Conservation (phyloP, 2,888 invertebrate genomes). For the Sepioteuthis lessoniana region DNA sequence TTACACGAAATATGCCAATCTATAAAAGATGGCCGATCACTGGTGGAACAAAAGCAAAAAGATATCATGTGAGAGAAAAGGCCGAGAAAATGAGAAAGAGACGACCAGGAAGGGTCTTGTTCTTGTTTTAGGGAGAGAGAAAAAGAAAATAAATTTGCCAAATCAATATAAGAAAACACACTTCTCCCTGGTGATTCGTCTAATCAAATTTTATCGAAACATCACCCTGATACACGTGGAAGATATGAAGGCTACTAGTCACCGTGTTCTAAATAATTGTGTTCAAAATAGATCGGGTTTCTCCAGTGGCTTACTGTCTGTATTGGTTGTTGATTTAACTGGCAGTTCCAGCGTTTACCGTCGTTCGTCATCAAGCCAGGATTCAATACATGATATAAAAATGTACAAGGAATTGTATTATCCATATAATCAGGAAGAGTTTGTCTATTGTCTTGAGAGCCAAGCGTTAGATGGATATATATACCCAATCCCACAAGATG, state of each 20-base stretch:
- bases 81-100: neutral
- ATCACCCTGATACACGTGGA: neutral
- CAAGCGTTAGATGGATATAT: too few species aligned
- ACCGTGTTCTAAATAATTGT: neutral
- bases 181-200: neutral
- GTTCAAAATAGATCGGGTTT: neutral
- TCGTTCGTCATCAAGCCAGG: too few species aligned
- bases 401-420: too few species aligned
- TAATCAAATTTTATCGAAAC: neutral
- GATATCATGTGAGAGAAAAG: neutral
- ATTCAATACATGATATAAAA: too few species aligned
- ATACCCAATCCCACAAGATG: too few species aligned
- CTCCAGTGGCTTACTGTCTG: neutral
- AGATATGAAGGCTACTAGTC: neutral
- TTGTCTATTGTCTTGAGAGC: too few species aligned
- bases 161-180: neutral
- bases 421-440: too few species aligned
- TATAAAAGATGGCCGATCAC: neutral
- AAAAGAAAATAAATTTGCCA: neutral
- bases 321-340: neutral
- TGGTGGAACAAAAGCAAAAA: too few species aligned
- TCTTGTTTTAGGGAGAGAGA: neutral
- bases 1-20: constrained; percentile 10
- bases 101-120: neutral
- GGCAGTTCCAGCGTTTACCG: too few species aligned